These are phyloP conservation scores for Pangasius mekongensis DNA, from an alignment of 2,797 vertebrate species.

Conservation along the genomic window DNA sequence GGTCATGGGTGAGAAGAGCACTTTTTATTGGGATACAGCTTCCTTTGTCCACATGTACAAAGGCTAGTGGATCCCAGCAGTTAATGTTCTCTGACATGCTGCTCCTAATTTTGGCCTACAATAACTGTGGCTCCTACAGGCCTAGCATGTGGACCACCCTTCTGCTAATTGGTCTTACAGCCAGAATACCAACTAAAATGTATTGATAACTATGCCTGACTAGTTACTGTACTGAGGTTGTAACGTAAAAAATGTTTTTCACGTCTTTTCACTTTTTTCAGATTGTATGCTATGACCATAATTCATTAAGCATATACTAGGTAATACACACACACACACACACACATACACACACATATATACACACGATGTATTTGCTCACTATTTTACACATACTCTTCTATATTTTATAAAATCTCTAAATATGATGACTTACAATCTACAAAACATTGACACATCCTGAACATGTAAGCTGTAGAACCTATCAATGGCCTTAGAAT, in stretches of 20 bases:
- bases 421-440: not conserved
- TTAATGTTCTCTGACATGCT: conserved; percentile 72
- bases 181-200: not conserved
- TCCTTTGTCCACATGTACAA: conserved; percentile 77
- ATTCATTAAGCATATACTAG: not conserved
- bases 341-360: too few species aligned
- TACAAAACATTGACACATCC: too few species aligned
- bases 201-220: not conserved
- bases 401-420: not conserved
- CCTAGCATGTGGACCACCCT: conserved; percentile 59
- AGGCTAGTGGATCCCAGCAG: conserved; percentile 70
- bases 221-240: not conserved
- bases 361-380: not conserved
- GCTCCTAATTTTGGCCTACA: conserved; percentile 70
- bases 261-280: not conserved
- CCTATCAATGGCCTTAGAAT: not conserved
- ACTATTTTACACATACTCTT: not conserved
- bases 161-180: conserved; percentile 2
- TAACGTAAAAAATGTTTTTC: not conserved
- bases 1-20: conserved; percentile 68
- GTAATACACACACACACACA: too few species aligned
- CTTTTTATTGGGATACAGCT: conserved; percentile 71
- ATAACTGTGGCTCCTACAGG: conserved; percentile 56
- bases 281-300: not conserved
- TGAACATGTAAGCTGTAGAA: not conserved